Base-by-base conservation (phyloP, 2,113 vertebrate species). In the Pungitius pungitius region DNA sequence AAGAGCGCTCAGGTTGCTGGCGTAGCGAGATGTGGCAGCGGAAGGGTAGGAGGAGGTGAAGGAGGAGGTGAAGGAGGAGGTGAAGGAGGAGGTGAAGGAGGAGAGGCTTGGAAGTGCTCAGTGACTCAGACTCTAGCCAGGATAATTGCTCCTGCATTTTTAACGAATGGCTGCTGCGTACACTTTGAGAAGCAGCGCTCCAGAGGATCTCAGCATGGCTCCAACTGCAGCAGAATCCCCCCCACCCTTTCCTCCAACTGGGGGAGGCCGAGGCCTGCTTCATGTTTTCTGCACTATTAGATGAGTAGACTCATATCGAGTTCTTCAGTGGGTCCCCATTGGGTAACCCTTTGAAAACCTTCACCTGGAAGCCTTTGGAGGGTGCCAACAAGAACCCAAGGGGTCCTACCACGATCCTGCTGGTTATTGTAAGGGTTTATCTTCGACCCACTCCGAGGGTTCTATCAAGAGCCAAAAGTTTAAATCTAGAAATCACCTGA, bases 131-230 rank as follows among this genome's bases (percentile, higher is more conserved):
- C 81, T 82, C 75, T 73, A 55, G 81, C 65, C 61, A 26, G 83
- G 73, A 81, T 91, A 91, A 91, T 91, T 91, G 88, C 91, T 91
- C 83, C 59, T 90, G 75, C 84, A 91, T 93, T 90, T 91, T 91
- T 93, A 91, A 92, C 72, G 78, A 90, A 68, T 67, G 80, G 80
- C 84, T 84, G 86, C 82, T 73, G 83, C 68, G 59, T 76, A 73
- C 71, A 61, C 87, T 90, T 86, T 87, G 56, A 83, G 88, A 62
- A 81, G 77, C 79, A 62, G 71, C 43, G 24, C 78, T 57, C 79
- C 58, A 58, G 74, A 81, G 81, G 77, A 83, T 82, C 76, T 77
- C 75, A 20, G 72, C 81, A 62, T 4, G 63, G 60, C 82, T 69
- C 60, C 63, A 33, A 8, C 76, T 82, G 84, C 79, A 61, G 81